These are phyloP conservation scores for Heterotilapia buettikoferi DNA, from an alignment of 2,113 vertebrate genomes.

Conservation along the genomic window DNA sequence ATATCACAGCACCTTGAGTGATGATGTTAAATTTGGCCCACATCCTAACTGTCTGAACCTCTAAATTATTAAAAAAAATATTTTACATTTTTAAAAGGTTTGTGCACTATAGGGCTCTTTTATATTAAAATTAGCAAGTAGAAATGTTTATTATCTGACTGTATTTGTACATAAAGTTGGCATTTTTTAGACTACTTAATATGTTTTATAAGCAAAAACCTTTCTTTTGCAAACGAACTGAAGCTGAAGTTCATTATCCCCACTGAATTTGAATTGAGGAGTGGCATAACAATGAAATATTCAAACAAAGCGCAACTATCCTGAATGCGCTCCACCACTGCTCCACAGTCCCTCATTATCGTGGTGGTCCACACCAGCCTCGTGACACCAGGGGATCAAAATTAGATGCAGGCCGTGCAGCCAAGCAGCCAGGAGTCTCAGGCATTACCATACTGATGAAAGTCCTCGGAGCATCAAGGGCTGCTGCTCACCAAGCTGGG, in stretches of 20 bases:
- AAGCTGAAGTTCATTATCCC: neutral
- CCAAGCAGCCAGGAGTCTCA: conserved; percentile 34
- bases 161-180: neutral
- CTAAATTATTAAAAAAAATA: neutral
- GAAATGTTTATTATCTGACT: neutral
- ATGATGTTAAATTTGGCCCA: neutral
- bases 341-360: neutral
- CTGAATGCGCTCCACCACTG: neutral
- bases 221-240: neutral
- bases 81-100: neutral
- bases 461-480: conserved; percentile 57
- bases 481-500: conserved; percentile 51
- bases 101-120: neutral
- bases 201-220: neutral
- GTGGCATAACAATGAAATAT: neutral
- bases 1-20: neutral
- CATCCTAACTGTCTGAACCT: neutral
- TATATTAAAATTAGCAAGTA: neutral
- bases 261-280: neutral
- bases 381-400: conserved; percentile 3
- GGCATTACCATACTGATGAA: conserved; percentile 61
- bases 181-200: neutral
- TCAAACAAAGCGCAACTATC: neutral
- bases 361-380: neutral
- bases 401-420: conserved; percentile 49